Evolutionary conservation across 2,113 vertebrate species (phyloP).

Genomic region (Brachionichthys hirsutus): DNA sequence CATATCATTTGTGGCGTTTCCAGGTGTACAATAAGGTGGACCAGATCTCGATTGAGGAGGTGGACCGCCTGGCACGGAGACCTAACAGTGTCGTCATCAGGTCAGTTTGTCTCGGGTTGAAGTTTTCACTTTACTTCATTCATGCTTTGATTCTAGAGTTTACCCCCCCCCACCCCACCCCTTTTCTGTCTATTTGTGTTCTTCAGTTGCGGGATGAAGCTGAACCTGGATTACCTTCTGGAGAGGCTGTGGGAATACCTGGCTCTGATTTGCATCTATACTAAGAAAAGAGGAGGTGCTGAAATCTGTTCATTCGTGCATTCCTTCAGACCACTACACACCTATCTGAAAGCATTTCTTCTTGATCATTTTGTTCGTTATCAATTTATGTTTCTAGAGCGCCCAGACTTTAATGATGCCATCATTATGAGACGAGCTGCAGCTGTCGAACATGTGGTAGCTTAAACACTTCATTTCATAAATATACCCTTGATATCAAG

Average conservation of each 20-base stretch:
- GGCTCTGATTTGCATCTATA: slow-evolving; percentile 95
- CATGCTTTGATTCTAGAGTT: background rate
- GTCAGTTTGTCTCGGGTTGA: slow-evolving; percentile 63
- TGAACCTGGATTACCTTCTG: slow-evolving; percentile 94
- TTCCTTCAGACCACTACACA: background rate
- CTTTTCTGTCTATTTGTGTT: background rate
- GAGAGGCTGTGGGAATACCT: slow-evolving; percentile 96
- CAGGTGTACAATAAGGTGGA: slow-evolving; percentile 99
- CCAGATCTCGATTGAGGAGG: slow-evolving; percentile 97
- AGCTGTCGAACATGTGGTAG: slow-evolving; percentile 94
- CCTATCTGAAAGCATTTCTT: background rate
- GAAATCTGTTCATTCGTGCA: background rate
- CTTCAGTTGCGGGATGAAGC: slow-evolving; percentile 93
- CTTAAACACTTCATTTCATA: slow-evolving; percentile 28
- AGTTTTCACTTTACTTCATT: background rate
- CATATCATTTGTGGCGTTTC: slow-evolving; percentile 11
- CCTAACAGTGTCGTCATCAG: slow-evolving; percentile 95
- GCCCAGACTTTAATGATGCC: slow-evolving; percentile 93
- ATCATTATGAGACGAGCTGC: slow-evolving; percentile 96
- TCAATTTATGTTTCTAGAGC: slow-evolving; percentile 75
- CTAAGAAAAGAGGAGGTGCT: slow-evolving; percentile 96
- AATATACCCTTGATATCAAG: no score
- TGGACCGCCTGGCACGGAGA: slow-evolving; percentile 89
- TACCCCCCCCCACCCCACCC: no score
- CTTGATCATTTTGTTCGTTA: background rate